Conservation (phyloP, 2,113 vertebrate species). For the Hoplias malabaricus region DNA sequence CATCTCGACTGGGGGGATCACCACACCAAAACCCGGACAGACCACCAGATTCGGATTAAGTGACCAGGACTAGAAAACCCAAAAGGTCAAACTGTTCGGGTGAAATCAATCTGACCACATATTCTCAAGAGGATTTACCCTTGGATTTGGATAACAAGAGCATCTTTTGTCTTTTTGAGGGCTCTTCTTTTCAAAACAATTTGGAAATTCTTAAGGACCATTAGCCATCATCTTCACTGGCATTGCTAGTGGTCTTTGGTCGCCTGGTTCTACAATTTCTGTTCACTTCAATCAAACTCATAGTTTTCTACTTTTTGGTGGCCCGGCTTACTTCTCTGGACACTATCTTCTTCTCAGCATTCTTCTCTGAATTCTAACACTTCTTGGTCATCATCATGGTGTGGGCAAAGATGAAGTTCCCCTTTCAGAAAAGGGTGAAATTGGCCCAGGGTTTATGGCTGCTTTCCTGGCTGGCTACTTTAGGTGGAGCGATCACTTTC, state of each 20-base stretch:
- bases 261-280: not conserved
- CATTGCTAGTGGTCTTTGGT: not conserved
- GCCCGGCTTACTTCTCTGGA: not conserved
- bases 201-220: not conserved
- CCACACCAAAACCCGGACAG: conserved; percentile 57
- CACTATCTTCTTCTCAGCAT: not conserved
- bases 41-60: conserved; percentile 23
- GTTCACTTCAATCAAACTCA: not conserved
- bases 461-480: conserved; percentile 76
- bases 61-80: not conserved
- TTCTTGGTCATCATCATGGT: conserved; percentile 70
- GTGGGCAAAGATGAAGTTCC: conserved; percentile 80
- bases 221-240: not conserved
- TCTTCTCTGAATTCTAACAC: conserved; percentile 14
- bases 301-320: not conserved
- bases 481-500: conserved; percentile 75
- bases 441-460: conserved; percentile 82
- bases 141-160: conserved; percentile 30
- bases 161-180: not conserved
- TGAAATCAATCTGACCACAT: not conserved
- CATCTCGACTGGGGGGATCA: conserved; percentile 54
- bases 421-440: conserved; percentile 78
- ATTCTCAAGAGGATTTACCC: conserved; percentile 2
- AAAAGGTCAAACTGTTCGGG: not conserved
- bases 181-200: not conserved